A percentile compares a stretch with the other conserved stretches of the same genome.
Evolutionary conservation across 2,797 vertebrate genomes (phyloP).

Genomic region (Gallirallus australis): DNA sequence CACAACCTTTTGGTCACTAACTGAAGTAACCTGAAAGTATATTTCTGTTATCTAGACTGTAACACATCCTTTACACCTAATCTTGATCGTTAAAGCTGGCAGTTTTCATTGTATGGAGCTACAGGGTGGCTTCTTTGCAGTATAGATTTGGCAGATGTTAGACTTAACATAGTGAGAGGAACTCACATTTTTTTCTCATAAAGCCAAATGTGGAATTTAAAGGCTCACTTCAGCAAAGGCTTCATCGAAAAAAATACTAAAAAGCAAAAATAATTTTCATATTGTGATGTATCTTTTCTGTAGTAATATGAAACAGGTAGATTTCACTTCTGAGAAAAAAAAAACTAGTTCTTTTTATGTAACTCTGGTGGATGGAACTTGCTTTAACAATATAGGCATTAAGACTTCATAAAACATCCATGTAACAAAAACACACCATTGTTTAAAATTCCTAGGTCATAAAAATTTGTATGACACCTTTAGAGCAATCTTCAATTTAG

Average conservation of each 20-base stretch:
- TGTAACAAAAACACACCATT: neutral
- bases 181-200: neutral
- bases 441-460: neutral
- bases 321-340: neutral
- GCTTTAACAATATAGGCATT: neutral
- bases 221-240: neutral
- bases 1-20: neutral
- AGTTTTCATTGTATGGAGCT: neutral
- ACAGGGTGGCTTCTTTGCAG: neutral
- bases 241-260: neutral
- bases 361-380: neutral
- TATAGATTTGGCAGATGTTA: neutral
- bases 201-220: neutral
- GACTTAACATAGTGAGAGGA: neutral
- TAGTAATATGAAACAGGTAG: neutral
- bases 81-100: neutral
- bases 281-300: neutral
- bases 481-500: neutral
- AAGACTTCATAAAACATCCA: neutral
- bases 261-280: neutral
- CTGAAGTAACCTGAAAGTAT: neutral
- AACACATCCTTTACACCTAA: neutral
- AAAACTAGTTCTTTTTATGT: neutral
- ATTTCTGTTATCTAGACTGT: neutral
- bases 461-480: neutral